Evolutionary conservation across 2,888 invertebrate species (phyloP).

Genomic region (Eupithecia inturbata): DNA sequence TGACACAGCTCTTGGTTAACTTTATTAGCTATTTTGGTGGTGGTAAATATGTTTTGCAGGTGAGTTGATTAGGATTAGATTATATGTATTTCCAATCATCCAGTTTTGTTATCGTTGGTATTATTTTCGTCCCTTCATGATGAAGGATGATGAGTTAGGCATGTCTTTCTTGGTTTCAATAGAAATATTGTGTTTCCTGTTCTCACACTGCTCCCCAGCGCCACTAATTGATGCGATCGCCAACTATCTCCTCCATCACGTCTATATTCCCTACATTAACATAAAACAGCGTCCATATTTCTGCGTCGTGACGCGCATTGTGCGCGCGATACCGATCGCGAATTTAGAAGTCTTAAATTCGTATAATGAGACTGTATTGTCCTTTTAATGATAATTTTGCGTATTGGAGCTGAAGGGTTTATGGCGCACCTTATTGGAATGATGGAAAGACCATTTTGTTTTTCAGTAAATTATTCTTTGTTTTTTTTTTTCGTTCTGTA

Average conservation of each 20-base stretch:
- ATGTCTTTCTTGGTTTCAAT: background rate
- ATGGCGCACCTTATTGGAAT: slow-evolving; percentile 17
- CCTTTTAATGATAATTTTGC: slow-evolving; percentile 57
- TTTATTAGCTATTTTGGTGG: background rate
- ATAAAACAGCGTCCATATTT: slow-evolving; percentile 83
- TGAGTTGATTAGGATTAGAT: background rate
- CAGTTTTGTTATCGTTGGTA: background rate
- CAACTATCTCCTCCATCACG: slow-evolving; percentile 7
- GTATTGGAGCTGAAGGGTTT: slow-evolving; percentile 50
- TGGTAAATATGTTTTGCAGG: background rate
- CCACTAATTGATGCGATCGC: slow-evolving; percentile 12
- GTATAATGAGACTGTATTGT: slow-evolving; percentile 74
- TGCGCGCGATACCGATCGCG: slow-evolving; percentile 82
- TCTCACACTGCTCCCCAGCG: background rate
- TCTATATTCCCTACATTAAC: slow-evolving; percentile 61
- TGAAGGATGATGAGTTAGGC: background rate
- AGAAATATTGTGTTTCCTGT: background rate
- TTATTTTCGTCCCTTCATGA: background rate
- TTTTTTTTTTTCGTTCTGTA: background rate
- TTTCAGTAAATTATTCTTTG: background rate
- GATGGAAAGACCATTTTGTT: slow-evolving; percentile 4
- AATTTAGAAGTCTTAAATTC: slow-evolving; percentile 82
- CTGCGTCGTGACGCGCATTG: slow-evolving; percentile 81
- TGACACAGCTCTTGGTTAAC: background rate
- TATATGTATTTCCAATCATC: background rate